Evolutionary conservation across 2,797 vertebrate genomes (phyloP).

Genomic region (Hydrophis major): DNA sequence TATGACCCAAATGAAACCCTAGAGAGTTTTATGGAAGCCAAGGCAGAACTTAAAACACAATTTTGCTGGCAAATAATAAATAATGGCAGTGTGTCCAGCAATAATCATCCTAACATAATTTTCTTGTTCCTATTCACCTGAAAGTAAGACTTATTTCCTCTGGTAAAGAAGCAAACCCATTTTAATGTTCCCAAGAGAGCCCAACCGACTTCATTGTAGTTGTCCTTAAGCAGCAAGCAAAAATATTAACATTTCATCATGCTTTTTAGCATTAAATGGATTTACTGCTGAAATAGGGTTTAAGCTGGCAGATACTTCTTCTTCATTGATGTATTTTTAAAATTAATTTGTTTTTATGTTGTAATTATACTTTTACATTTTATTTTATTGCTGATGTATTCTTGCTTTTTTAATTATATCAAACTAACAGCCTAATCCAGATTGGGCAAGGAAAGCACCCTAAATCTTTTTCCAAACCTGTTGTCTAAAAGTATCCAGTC

Average conservation of each 20-base stretch:
- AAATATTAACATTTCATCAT: background rate
- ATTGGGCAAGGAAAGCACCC: background rate
- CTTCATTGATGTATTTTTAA: background rate
- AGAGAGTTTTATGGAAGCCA: background rate
- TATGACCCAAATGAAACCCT: constrained; percentile 2
- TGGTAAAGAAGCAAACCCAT: background rate
- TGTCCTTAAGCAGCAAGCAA: background rate
- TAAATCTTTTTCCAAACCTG: background rate
- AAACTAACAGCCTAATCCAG: background rate
- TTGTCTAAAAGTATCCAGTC: background rate
- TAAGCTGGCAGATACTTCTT: background rate
- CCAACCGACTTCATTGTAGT: background rate
- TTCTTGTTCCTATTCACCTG: background rate
- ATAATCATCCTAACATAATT: background rate
- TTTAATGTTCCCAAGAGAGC: background rate
- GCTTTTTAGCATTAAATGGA: background rate
- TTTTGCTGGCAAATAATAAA: constrained; percentile 5
- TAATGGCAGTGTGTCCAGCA: background rate
- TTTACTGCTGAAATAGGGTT: background rate
- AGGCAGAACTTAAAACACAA: background rate
- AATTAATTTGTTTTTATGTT: background rate
- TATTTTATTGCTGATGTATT: background rate
- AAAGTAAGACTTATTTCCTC: background rate
- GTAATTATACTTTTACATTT: background rate
- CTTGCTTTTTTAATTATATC: background rate